Base-by-base conservation (phyloP, 23 tunicate species). In the Trididemnum miniatum region DNA sequence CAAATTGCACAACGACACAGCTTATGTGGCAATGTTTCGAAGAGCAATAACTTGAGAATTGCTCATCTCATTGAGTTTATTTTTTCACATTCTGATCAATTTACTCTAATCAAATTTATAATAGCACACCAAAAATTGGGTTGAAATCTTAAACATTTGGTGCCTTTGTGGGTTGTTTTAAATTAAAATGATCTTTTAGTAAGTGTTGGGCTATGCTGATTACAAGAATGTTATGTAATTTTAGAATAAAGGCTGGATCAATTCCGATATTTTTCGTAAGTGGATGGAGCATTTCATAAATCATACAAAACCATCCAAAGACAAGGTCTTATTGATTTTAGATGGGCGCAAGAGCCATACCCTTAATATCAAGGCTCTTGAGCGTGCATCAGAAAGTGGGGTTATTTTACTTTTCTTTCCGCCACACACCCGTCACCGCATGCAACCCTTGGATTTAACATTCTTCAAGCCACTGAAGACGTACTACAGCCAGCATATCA, bases 221-320 rank as follows among this genome's bases (percentile, higher is more conserved):
- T n/a, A n/a, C n/a, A n/a, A n/a, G n/a, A n/a, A n/a, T n/a, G n/a
- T n/a, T n/a, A n/a, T n/a, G n/a, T n/a, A n/a, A n/a, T 62, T 62
- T 62, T 34, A 80, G 76, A 66, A 80, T 38, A 80, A 80, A 64
- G 78, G 86, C 51, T 82, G 86, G 86, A 82, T 82, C 57, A 82
- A 49, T 52, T 40, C 31, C 73, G 84, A 80, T 15, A 80, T 80
- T 12, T 80, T 80, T 31, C 34, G 20, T 1, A 57, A 34, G n/a
- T 80, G 86, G 86, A 25, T 82, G 69, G 71, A 69, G 51, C 86
- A 82, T 35, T 82, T 71, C 62, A 82, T 71, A 0, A 71, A 82
- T 22, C 29, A 50, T 82, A 50, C 76, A 3, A 67, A 63, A 33
- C 65, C 86, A 27, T 49, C 30, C 50, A 3, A 71, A 49, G 76